Base-by-base conservation (phyloP, 1,140 invertebrate species). In the Drosophila triauraria region DNA sequence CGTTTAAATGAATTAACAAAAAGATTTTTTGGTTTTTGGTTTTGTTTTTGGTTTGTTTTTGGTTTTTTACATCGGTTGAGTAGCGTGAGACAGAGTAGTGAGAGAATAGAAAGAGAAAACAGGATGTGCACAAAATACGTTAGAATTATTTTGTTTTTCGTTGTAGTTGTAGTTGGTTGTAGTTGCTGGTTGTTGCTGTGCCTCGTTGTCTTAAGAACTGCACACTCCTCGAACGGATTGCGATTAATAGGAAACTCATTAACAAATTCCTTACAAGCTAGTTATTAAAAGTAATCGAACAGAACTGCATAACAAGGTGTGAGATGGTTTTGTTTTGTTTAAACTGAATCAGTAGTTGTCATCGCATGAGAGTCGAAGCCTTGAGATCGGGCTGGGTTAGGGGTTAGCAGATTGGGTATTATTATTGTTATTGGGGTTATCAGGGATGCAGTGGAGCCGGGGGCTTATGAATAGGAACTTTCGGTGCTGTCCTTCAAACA, bases 91-190 rank as follows among this genome's bases (percentile, higher is more conserved):
- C 72, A 92, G 78, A 92, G 84, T 80, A 82, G 88, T 84, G 82
- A 88, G 85, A 92, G 85, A 88, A 92, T 76, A 92, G 82, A 92
- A 91, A 88, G 76, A 92, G 70, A 86, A 91, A 91, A 91, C 83
- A 92, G 83, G 87, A 92, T 92, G 91, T 92, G 91, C 91, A 92
- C 91, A 92, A 90, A 90, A 92, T 91, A 91, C 86, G 91, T 92
- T 92, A 92, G 91, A 92, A 92, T 92, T 92, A 84, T 91, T 91
- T 91, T 87, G 84, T 84, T 88, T 88, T 65, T 58, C 35, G 46
- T 87, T 86, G 67, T 75, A 62, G 57, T 82, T 90, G 75, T 90
- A 42, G 69, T 74, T 71, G 46, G 48, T 75, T 56, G 40, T 78
- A 68, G 46, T 58, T 77, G 50, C 57, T 59, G 53, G 70, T 72